Evolutionary conservation across 2,113 vertebrate genomes (phyloP), one percentile per base, ranked within the genome.

Genomic region (Pao palembangensis): DNA sequence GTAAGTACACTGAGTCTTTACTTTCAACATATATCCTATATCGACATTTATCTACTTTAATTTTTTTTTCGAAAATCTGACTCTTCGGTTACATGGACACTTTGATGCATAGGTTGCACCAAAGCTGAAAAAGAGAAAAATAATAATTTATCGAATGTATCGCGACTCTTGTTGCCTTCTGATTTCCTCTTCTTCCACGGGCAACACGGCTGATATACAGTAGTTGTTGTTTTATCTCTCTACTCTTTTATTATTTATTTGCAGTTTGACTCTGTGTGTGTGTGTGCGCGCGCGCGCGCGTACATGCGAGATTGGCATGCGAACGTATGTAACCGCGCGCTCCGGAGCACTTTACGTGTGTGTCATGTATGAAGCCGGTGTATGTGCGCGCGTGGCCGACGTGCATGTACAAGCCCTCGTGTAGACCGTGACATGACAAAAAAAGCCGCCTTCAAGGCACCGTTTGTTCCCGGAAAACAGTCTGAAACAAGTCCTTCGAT

Each of bases 1-100:
- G 91, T 92, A 92, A 92, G 91, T 92, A 92, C 91, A 89, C 85
- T 80, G 84, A 90, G 82, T 85, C 88, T 91, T 81, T 88, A 91
- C 89, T 91, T 92, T 92, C 84, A 88, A 78, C 88, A 83, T 86
- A 81, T 80, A 73, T 64, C 64, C 72, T 65, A 65, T 81, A 90
- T 87, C 78, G 71, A 41, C 64, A 62, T 81, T 71, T 81, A 78
- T 89, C 67, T 72, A 59, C 15, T 82, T 54, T 51, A 14, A 12
- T 51, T 53, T 17, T 52, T 8, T 3, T 55, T n/a, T n/a, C n/a
- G 76, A 76, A 76, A 66, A 70, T 53, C 67, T 51, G 60, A 19
- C 69, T 42, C 68, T 56, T 8, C 80, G 77, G 85, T 79, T 76
- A 79, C 73, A 79, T 75, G 10, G 51, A 38, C 67, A 86, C 88